Percentiles rank a stretch among this genome's conserved stretches.
Evolutionary conservation across 2,113 vertebrate species (phyloP).

Genomic region (Ceyx cyanopectus): DNA sequence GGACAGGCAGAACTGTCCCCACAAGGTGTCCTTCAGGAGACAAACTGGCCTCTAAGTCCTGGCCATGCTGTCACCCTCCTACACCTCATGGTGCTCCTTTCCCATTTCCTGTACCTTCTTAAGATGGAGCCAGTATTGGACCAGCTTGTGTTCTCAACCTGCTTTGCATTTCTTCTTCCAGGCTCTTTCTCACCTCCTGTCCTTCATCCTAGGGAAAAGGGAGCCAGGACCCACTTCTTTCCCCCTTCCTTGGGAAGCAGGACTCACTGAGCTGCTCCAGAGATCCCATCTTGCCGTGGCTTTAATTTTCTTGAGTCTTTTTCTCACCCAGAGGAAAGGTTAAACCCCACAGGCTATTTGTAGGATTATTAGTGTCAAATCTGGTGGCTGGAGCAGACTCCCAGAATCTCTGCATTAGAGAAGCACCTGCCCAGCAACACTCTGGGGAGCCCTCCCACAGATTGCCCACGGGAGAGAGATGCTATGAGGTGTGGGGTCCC

Average conservation of each 20-base stretch:
- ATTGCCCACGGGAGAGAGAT: background rate
- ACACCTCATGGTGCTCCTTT: background rate
- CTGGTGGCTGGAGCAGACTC: background rate
- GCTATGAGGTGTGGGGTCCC: rapidly evolving
- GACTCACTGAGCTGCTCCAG: background rate
- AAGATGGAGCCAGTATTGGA: background rate
- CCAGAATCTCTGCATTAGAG: background rate
- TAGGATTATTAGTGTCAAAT: background rate
- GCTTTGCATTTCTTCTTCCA: background rate
- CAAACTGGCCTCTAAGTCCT: rapidly evolving
- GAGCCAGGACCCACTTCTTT: background rate
- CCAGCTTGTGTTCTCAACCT: background rate
- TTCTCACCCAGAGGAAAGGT: background rate
- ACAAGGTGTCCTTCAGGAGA: rapidly evolving
- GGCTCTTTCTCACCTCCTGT: background rate
- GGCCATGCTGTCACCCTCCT: background rate
- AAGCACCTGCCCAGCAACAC: background rate
- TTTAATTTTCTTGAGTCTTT: background rate
- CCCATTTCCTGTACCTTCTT: background rate
- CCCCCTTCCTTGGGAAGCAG: background rate
- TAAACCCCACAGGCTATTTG: background rate
- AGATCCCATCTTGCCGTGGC: too few species aligned
- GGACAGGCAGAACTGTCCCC: background rate
- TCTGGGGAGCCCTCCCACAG: background rate
- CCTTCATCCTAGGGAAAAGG: background rate